Percentiles rank a stretch among this genome's conserved stretches.
phyloP scores from a whole-genome alignment of 2,797 vertebrate genomes.

The Pitangus sulphuratus region DNA sequence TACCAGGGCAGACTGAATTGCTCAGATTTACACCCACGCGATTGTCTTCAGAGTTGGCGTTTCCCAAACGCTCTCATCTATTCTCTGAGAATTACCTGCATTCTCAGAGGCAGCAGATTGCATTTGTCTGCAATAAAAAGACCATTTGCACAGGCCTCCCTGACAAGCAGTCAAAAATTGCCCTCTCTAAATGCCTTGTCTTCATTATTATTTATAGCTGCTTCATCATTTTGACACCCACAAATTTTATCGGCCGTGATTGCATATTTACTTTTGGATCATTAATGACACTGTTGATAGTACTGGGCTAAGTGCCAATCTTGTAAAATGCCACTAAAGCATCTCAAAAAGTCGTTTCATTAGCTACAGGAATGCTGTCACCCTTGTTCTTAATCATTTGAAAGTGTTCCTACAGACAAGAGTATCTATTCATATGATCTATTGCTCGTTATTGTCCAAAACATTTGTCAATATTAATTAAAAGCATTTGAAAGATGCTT shows the following conservation, averaged over 20 bases:
- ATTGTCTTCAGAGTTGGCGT: neutral
- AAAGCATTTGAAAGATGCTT: conserved; percentile 4
- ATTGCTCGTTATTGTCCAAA: neutral
- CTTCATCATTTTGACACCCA: conserved; percentile 57
- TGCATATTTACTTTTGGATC: conserved; percentile 61
- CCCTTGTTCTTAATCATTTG: neutral
- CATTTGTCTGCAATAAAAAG: conserved; percentile 32
- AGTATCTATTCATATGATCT: neutral
- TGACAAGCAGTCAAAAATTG: conserved; percentile 30
- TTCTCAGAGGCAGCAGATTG: neutral
- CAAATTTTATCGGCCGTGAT: conserved; percentile 46
- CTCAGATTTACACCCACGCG: neutral
- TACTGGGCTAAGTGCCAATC: conserved; percentile 44
- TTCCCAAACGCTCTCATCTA: neutral
- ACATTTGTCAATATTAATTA: conserved; percentile 23
- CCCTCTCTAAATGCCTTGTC: conserved; percentile 43
- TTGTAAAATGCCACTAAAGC: conserved; percentile 22
- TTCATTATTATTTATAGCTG: conserved; percentile 58
- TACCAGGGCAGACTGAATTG: neutral
- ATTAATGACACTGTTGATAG: conserved; percentile 46
- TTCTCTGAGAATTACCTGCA: neutral
- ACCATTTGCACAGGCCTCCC: neutral
- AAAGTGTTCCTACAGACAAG: neutral
- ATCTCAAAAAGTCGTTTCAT: neutral
- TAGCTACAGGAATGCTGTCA: neutral